Conservation (phyloP, 1,140 invertebrate species). For the Panagrolaimus sp. region DNA sequence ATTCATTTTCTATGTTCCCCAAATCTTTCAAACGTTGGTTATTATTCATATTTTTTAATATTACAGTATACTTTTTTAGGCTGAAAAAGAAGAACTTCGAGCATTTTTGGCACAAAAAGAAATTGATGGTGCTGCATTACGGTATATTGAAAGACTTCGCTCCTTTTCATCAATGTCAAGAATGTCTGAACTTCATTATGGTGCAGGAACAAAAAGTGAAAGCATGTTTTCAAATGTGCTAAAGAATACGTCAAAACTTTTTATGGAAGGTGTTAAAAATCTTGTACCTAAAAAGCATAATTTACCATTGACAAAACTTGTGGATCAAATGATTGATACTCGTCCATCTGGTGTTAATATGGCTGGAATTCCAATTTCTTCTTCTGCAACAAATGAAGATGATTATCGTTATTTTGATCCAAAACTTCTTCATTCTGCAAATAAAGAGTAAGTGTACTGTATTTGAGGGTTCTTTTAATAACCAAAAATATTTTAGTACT, state of each 20-base stretch:
- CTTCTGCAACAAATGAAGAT: conserved; percentile 70
- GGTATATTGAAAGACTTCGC: conserved; percentile 2
- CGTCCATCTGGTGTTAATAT: conserved; percentile 44
- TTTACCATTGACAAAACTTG: conserved; percentile 79
- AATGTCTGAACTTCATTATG: conserved; percentile 64
- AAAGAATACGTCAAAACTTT: conserved; percentile 90
- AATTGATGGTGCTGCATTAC: not conserved
- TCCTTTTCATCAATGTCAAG: conserved; percentile 6
- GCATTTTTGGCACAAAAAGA: conserved; percentile 60
- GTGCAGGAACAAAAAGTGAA: conserved; percentile 90
- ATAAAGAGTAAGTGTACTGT: conserved; percentile 60
- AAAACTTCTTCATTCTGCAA: conserved; percentile 74
- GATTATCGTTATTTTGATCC: conserved; percentile 87
- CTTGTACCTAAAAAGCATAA: conserved; percentile 95
- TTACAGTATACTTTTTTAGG: conserved; percentile 49
- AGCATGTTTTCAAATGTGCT: conserved; percentile 97
- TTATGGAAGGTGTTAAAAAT: conserved; percentile 99
- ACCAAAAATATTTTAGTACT: conserved; percentile 6
- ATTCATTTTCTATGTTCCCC: conserved; percentile 83
- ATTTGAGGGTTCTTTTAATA: not conserved
- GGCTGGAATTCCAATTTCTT: conserved; percentile 24
- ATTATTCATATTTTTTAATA: conserved; percentile 28
- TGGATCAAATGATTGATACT: conserved; percentile 79
- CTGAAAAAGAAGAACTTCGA: conserved; percentile 74
- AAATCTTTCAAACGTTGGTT: conserved; percentile 70